phyloP scores from a whole-genome alignment of 2,113 vertebrate species.

The Myotis davidii region DNA sequence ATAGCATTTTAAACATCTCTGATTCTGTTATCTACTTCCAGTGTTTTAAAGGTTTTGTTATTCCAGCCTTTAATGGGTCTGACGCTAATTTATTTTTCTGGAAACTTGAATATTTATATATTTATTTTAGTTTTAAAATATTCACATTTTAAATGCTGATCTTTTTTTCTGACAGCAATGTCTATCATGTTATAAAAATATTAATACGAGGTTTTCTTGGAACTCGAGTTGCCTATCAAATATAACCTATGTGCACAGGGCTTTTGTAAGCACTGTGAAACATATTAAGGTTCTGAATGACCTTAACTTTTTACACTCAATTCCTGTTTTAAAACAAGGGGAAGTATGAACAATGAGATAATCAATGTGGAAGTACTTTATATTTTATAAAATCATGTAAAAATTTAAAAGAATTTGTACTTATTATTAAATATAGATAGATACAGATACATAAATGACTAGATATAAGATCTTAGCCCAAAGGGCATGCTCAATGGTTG shows the following conservation, averaged over 20 bases:
- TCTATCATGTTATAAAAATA: not conserved
- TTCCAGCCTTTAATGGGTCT: not conserved
- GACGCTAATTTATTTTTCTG: not conserved
- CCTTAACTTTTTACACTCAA: not conserved
- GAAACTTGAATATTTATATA: not conserved
- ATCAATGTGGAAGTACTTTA: not conserved
- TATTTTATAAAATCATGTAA: not conserved
- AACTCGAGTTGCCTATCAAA: not conserved
- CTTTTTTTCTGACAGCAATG: not conserved
- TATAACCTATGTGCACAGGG: not conserved
- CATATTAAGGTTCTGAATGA: not conserved
- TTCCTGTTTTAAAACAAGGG: not conserved
- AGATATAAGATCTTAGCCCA: not conserved
- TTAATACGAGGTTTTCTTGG: not conserved
- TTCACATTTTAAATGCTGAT: not conserved
- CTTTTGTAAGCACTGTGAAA: not conserved
- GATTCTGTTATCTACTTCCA: not conserved
- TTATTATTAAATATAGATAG: not conserved
- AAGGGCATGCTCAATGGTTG: too few relatives aligned
- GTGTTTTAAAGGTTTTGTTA: not conserved
- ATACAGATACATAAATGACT: not conserved
- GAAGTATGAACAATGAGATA: not conserved
- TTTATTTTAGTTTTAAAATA: not conserved
- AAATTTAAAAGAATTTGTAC: not conserved
- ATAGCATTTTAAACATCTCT: not conserved